Evolutionary conservation across 2,113 vertebrate genomes (phyloP), one percentile per base, ranked within the genome.

Genomic region (Rhabdomys dilectus): DNA sequence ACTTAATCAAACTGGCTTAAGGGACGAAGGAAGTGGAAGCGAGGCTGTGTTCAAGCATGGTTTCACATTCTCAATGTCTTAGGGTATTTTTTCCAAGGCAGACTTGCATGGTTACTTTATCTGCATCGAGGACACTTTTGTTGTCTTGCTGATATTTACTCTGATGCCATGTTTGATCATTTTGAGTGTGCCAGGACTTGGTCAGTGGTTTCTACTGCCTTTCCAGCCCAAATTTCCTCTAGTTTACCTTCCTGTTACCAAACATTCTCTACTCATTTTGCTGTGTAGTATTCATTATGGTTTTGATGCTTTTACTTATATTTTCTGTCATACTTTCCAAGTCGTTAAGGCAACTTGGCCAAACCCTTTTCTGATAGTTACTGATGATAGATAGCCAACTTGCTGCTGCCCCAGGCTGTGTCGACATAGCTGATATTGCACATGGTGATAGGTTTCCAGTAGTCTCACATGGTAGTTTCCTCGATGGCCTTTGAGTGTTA

Each of bases 291-390:
- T 16, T 39, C 73, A 78, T 81, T 73, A 89, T 64, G 26, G 42
- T 82, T 88, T 88, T 68, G 15, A 93, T 45, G 12, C 24, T 86
- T 2, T 91, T 93, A 2, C 77, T 91, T 51, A 26, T 72, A 15
- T 72, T 77, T 91, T 93, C 88, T 66, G n/a, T 84, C 51, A 92
- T 85, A 89, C 73, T 45, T n/a, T 81, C 75, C 29, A 78, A 84
- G 56, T 0, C 68, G 29, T 96, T 89, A 58, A 73, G 1, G 3
- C 7, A 89, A 51, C 70, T 53, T 31, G 91, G 88, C 88, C 91
- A 91, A n/a, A 81, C 15, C 7, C 72, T 93, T 92, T 75, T 66
- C 93, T 53, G 13, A 58, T 53, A 93, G 9, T 70, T 93, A 91
- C 22, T 70, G 58, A 73, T 21, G 51, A 56, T 4, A 39, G 51